phyloP scores from a whole-genome alignment of 1,140 invertebrate species.

The Mercenaria mercenaria region DNA sequence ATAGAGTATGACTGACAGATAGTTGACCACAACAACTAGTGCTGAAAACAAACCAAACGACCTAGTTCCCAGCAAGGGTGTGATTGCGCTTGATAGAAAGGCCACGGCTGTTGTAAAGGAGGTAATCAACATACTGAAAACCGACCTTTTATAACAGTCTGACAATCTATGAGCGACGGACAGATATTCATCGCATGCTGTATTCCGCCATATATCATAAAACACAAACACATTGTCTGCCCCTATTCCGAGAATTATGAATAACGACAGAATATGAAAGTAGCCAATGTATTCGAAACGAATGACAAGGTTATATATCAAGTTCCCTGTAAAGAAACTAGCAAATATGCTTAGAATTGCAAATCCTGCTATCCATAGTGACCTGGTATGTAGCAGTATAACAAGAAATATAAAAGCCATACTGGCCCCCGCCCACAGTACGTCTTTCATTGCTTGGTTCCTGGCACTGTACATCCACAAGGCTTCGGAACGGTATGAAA shows the following conservation, averaged over 20 bases:
- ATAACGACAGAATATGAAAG: slow-evolving; percentile 76
- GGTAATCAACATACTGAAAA: slow-evolving; percentile 74
- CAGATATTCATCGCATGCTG: slow-evolving; percentile 58
- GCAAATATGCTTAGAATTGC: slow-evolving; percentile 71
- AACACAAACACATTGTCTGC: slow-evolving; percentile 78
- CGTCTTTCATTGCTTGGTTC: slow-evolving; percentile 70
- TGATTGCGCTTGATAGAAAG: slow-evolving; percentile 73
- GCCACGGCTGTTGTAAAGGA: slow-evolving; percentile 78
- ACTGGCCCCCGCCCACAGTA: slow-evolving; percentile 71
- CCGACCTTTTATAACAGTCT: slow-evolving; percentile 67
- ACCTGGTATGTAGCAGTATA: slow-evolving; percentile 74
- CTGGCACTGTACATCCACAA: background rate
- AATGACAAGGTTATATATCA: slow-evolving; percentile 70
- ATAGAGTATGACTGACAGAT: slow-evolving; percentile 77
- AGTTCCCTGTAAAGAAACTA: slow-evolving; percentile 71
- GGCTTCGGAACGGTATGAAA: background rate
- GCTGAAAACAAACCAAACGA: slow-evolving; percentile 80
- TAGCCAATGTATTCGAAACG: slow-evolving; percentile 60
- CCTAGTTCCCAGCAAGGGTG: slow-evolving; percentile 72
- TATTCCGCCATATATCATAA: slow-evolving; percentile 74
- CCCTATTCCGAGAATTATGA: slow-evolving; percentile 78
- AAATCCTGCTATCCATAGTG: slow-evolving; percentile 70
- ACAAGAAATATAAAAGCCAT: slow-evolving; percentile 76
- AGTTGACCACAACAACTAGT: slow-evolving; percentile 77
- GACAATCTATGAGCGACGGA: slow-evolving; percentile 71